These are phyloP conservation scores for Physocephala rufipes DNA, from an alignment of 2,888 invertebrate genomes.

Conservation along the genomic window DNA sequence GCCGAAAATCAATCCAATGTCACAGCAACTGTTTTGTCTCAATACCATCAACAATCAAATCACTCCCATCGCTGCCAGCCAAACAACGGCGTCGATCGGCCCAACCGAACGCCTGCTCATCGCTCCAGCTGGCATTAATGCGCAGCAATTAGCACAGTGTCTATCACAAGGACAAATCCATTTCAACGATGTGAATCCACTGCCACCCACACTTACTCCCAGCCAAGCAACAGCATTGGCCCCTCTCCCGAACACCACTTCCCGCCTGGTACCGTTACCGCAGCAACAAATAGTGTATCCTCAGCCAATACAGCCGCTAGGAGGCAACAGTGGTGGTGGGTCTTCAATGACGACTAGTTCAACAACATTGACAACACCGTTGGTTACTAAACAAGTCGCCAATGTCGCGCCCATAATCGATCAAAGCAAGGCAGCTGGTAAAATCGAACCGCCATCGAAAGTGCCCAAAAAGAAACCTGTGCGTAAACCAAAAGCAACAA, in stretches of 20 bases:
- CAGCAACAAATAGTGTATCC: slow-evolving; percentile 65
- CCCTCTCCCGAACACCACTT: slow-evolving; percentile 28
- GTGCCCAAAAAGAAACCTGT: slow-evolving; percentile 59
- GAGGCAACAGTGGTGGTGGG: slow-evolving; percentile 44
- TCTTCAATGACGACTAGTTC: slow-evolving; percentile 48
- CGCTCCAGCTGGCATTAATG: slow-evolving; percentile 66
- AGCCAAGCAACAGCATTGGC: slow-evolving; percentile 5
- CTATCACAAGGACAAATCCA: slow-evolving; percentile 65
- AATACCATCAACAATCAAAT: slow-evolving; percentile 66
- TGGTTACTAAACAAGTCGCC: slow-evolving; percentile 62
- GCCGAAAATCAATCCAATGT: slow-evolving; percentile 63
- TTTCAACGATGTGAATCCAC: slow-evolving; percentile 64
- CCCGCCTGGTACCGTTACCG: slow-evolving; percentile 43
- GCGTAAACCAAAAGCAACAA: slow-evolving; percentile 56
- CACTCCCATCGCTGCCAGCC: slow-evolving; percentile 64
- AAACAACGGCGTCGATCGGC: slow-evolving; percentile 63
- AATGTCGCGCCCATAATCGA: slow-evolving; percentile 66
- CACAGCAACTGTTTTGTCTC: slow-evolving; percentile 64
- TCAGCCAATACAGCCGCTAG: slow-evolving; percentile 55
- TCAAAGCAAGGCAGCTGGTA: slow-evolving; percentile 59
- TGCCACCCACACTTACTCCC: slow-evolving; percentile 46
- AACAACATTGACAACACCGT: slow-evolving; percentile 47
- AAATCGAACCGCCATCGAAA: slow-evolving; percentile 42
- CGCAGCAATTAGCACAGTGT: slow-evolving; percentile 65
- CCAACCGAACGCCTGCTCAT: slow-evolving; percentile 65